Percentiles rank a stretch among this genome's conserved stretches.
These are phyloP conservation scores for Lonchura striata DNA, from an alignment of 2,113 vertebrate genomes.

Conservation along the genomic window DNA sequence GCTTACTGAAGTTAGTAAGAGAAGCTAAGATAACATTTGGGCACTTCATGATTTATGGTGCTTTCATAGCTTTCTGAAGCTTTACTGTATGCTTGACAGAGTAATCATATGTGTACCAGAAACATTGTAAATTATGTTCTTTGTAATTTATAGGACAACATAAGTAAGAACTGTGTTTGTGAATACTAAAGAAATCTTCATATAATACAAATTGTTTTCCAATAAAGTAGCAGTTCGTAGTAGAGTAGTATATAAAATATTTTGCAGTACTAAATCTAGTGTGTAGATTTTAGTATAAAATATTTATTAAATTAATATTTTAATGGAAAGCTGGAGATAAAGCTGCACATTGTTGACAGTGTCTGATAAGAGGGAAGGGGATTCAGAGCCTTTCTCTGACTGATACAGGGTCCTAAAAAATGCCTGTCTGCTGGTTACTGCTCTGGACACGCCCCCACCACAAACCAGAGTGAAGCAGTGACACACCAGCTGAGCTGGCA, in stretches of 20 bases:
- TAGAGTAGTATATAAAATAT: not conserved
- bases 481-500: accelerated
- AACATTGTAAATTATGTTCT: not conserved
- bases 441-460: not conserved
- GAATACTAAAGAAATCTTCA: not conserved
- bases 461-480: not conserved
- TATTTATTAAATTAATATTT: not conserved
- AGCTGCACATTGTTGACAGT: accelerated
- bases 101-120: not conserved
- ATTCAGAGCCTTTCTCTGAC: not conserved
- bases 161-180: not conserved
- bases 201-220: not conserved
- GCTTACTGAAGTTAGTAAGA: not conserved
- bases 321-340: not conserved
- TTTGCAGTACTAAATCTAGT: not conserved
- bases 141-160: not conserved
- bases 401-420: not conserved
- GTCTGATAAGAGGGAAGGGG: accelerated
- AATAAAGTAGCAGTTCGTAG: not conserved
- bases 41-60: not conserved
- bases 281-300: not conserved
- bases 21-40: not conserved
- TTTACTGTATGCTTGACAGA: not conserved
- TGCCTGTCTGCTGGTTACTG: not conserved
- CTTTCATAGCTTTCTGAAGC: not conserved